A percentile compares a stretch with the other conserved stretches of the same genome.
phyloP scores from a whole-genome alignment of 2,797 vertebrate species.

The Malacoraja senta region DNA sequence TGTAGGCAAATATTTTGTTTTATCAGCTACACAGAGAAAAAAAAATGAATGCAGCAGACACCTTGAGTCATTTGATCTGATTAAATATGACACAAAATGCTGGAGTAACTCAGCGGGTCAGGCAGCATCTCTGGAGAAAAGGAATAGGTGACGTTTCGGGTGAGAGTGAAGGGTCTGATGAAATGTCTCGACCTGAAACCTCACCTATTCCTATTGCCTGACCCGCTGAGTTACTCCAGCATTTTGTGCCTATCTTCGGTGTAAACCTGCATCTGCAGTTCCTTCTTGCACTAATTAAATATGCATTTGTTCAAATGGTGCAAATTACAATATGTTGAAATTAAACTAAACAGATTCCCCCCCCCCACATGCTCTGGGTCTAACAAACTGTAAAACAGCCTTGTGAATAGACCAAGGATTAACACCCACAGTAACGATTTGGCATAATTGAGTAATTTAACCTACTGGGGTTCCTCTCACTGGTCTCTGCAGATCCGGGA shows the following conservation, averaged over 20 bases:
- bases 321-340: neutral
- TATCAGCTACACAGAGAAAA: neutral
- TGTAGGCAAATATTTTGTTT: neutral
- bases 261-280: too few relatives aligned
- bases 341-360: slow-evolving; percentile 10
- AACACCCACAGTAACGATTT: slow-evolving; percentile 41
- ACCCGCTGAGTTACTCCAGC: too few relatives aligned
- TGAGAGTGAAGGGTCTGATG: too few relatives aligned
- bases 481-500: slow-evolving; percentile 65
- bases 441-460: slow-evolving; percentile 52
- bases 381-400: slow-evolving; percentile 44
- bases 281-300: neutral
- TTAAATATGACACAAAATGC: neutral
- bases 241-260: too few relatives aligned
- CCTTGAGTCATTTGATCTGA: slow-evolving; percentile 15
- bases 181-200: too few relatives aligned
- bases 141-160: too few relatives aligned
- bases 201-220: too few relatives aligned
- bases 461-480: slow-evolving; percentile 70
- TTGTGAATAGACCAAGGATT: slow-evolving; percentile 45
- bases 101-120: too few relatives aligned
- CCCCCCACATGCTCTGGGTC: slow-evolving; percentile 40
- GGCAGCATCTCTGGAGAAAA: too few relatives aligned
- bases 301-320: neutral
- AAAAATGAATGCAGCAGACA: neutral